Conservation (phyloP, 2,113 vertebrate species). For the Notiomystis cincta region DNA sequence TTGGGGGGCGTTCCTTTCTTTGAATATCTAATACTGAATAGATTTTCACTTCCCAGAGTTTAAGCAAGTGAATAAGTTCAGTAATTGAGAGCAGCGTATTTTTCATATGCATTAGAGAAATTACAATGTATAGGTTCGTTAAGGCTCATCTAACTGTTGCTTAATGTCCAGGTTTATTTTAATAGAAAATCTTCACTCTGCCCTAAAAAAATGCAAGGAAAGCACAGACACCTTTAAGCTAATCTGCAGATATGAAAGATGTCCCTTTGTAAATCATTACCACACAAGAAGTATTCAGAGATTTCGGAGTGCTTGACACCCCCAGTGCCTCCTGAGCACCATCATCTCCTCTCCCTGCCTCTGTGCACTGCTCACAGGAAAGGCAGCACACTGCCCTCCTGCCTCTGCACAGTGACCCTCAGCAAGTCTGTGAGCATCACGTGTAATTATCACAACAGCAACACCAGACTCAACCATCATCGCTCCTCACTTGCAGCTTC, state of each 20-base stretch:
- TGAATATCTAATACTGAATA: background rate
- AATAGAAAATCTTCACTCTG: background rate
- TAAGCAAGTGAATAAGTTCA: background rate
- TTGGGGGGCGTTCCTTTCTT: background rate
- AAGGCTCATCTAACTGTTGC: background rate
- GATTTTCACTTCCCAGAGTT: background rate
- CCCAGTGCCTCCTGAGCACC: rapidly evolving
- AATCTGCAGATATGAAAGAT: background rate
- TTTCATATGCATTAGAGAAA: background rate
- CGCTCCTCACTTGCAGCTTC: background rate
- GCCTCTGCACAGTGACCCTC: background rate
- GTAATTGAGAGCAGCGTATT: background rate
- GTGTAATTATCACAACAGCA: background rate
- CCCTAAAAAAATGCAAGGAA: background rate
- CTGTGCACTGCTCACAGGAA: background rate
- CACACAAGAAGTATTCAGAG: background rate
- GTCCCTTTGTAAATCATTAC: background rate
- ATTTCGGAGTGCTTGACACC: background rate
- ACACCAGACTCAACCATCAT: background rate
- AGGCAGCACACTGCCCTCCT: background rate
- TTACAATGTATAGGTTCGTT: background rate
- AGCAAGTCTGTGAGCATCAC: background rate
- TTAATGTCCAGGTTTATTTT: background rate
- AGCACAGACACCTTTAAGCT: background rate
- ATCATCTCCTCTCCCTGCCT: background rate